Evolutionary conservation across 2,113 vertebrate species (phyloP).

Genomic region (Psittacara wagleri): DNA sequence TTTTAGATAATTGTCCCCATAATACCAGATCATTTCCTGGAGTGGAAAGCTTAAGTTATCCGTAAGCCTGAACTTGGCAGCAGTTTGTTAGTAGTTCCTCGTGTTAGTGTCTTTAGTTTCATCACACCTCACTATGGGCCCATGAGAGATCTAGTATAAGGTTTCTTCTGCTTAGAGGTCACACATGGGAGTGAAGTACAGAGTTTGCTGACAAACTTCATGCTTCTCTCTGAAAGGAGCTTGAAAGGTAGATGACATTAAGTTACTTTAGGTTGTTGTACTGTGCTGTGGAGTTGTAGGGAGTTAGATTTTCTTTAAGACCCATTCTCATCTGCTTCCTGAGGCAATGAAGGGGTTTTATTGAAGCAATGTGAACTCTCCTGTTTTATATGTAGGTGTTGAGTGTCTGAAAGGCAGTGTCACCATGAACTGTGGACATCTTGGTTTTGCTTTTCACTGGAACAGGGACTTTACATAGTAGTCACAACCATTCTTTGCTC

Average conservation of each 20-base stretch:
- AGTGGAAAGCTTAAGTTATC: not conserved
- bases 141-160: not conserved
- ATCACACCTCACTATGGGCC: not conserved
- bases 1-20: not conserved
- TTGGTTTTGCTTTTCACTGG: not conserved
- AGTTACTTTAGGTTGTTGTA: not conserved
- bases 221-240: not conserved
- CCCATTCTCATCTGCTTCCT: not conserved
- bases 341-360: not conserved
- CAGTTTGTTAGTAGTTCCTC: not conserved
- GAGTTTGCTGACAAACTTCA: not conserved
- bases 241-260: not conserved
- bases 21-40: rapidly evolving
- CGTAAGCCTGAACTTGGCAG: not conserved
- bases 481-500: not conserved
- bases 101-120: not conserved
- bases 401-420: not conserved
- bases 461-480: rapidly evolving
- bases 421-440: not conserved
- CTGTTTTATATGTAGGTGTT: not conserved
- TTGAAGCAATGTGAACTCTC: not conserved
- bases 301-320: not conserved
- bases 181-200: rapidly evolving
- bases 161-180: not conserved
- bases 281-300: not conserved